Conservation (phyloP, 1,140 invertebrate species). For the Drosophila parabipectinata region DNA sequence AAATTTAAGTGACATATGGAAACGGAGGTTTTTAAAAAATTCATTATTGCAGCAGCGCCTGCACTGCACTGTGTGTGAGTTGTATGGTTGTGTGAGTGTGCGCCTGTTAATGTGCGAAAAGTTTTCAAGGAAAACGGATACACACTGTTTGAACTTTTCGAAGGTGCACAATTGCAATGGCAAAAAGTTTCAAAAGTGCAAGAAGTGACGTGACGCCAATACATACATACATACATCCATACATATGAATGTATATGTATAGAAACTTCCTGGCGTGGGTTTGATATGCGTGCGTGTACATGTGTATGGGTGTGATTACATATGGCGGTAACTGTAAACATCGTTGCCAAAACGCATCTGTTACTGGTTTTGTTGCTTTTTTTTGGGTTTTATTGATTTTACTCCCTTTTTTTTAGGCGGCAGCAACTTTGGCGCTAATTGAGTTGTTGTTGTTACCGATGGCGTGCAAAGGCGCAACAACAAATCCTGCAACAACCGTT, state of each 20-base stretch:
- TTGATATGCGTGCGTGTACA: not conserved
- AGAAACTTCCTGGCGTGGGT: not conserved
- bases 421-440: constrained; percentile 42
- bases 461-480: constrained; percentile 47
- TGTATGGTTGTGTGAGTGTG: constrained; percentile 9
- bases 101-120: constrained; percentile 53
- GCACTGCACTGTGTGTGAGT: constrained; percentile 37
- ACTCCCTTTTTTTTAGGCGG: constrained; percentile 44
- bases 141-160: constrained; percentile 71
- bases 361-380: constrained; percentile 4
- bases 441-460: constrained; percentile 58
- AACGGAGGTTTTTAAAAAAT: constrained; percentile 30
- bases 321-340: constrained; percentile 33
- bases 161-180: constrained; percentile 68
- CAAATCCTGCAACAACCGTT: not conserved
- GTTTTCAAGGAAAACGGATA: constrained; percentile 81
- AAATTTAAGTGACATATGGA: constrained; percentile 53
- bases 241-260: not conserved
- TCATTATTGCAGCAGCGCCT: constrained; percentile 40
- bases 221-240: not conserved
- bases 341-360: constrained; percentile 36
- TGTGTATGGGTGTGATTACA: constrained; percentile 7
- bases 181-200: constrained; percentile 37
- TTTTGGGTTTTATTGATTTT: constrained; percentile 66
- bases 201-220: constrained; percentile 38